Base-by-base conservation (phyloP, 2,888 invertebrate genomes). In the Smittia aterrima region DNA sequence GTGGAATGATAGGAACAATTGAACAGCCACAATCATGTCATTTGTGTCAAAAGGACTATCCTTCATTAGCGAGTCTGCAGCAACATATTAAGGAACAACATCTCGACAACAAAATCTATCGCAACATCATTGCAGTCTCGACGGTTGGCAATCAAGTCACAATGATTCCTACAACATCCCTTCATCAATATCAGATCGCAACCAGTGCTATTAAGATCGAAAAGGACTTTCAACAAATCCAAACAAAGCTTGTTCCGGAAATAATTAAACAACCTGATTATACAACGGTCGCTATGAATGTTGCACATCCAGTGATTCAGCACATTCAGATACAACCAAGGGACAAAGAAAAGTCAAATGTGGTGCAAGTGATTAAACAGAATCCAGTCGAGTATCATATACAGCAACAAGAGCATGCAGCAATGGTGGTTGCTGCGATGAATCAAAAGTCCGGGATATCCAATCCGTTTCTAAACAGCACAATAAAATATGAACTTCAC, bases 321-420 rank as follows among this genome's bases (percentile, higher is more conserved):
- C 71, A 58, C 3, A 71, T 71, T 58, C 71, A 54, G 54, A 71
- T 71, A 7, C 71, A 71, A 16, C 70, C 20, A 24, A 11, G 71
- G 13, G 71, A 71, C 9, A 71, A 71, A 20, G 71, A 71, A 13
- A 71, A 71, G 27, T 20, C 71, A 25, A 71, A 71, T 24, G 18
- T 71, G 0, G 38, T 71, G 7, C 71, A 71, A 24, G 58, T 71
- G 16, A 24, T 73, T 1, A 73, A 73, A 47, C 73, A 73, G 58
- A 66, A 41, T 47, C 73, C 73, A 13, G 73, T 73, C 9, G 73
- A 73, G 22, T 73, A 73, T 64, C 73, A 73, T 24, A 73, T 73
- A 13, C 73, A 73, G 18, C 73, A 73, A 16, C 73, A 73, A n/a
- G 64, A 73, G 20, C 73, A 73, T 27, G 73, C 73, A 1, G 73